Conservation (phyloP, 2,888 invertebrate genomes). For the Leptogaster cylindrica region DNA sequence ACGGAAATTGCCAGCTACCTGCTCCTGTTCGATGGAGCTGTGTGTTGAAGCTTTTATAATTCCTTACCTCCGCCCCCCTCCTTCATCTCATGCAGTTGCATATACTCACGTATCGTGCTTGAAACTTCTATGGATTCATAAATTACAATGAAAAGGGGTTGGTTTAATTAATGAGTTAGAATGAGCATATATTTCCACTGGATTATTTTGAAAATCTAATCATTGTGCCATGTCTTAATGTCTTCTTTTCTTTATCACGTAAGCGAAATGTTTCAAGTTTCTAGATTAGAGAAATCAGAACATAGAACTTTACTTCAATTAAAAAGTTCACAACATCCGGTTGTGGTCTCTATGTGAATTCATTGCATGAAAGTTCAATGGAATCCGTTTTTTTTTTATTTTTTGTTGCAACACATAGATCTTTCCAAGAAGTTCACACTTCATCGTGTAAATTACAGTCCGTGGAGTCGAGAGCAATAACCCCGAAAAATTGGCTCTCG, state of each 20-base stretch:
- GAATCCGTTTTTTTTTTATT: too few species aligned
- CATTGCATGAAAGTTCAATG: too few species aligned
- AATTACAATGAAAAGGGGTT: neutral
- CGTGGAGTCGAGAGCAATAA: too few species aligned
- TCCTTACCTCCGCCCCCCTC: neutral
- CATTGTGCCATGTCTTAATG: neutral
- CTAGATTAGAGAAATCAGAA: too few species aligned
- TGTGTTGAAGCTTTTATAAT: neutral
- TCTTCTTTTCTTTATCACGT: too few species aligned
- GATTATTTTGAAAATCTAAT: neutral
- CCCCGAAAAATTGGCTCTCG: too few species aligned
- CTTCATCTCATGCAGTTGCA: too few species aligned
- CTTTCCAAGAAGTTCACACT: too few species aligned
- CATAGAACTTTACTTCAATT: too few species aligned
- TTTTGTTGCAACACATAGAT: too few species aligned
- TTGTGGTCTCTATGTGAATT: neutral
- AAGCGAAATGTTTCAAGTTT: neutral
- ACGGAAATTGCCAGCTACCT: constrained; percentile 1
- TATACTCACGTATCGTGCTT: neutral
- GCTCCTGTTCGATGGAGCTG: neutral
- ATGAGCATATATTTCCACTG: neutral
- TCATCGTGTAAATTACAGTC: neutral
- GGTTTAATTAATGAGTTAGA: constrained; percentile 3
- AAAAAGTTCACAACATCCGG: neutral
- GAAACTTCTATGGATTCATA: neutral